These are phyloP conservation scores for Heterochromis multidens DNA, from an alignment of 2,113 vertebrate genomes.

Conservation along the genomic window DNA sequence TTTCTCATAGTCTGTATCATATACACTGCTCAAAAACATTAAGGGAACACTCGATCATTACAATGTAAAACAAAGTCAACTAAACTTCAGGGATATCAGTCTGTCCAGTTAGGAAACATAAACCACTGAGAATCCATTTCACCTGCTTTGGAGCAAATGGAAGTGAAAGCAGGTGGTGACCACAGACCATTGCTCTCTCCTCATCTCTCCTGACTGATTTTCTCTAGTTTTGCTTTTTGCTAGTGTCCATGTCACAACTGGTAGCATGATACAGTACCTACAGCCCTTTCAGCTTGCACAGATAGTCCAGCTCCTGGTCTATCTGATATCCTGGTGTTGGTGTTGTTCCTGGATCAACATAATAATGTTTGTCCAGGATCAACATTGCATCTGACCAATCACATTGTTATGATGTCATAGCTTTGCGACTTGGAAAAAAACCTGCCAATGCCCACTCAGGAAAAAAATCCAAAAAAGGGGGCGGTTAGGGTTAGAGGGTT, in stretches of 20 bases:
- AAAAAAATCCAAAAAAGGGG: too few relatives aligned
- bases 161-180: neutral
- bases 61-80: neutral
- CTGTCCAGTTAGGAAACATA: neutral
- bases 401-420: too few relatives aligned
- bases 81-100: neutral
- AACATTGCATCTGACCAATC: too few relatives aligned
- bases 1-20: neutral
- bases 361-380: too few relatives aligned
- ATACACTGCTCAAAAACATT: neutral
- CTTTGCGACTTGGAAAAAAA: too few relatives aligned
- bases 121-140: neutral
- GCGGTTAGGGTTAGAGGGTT: too few relatives aligned
- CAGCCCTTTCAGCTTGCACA: neutral
- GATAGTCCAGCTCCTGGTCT: too few relatives aligned
- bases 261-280: neutral
- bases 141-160: neutral
- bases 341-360: too few relatives aligned
- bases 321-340: too few relatives aligned
- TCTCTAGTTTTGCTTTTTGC: neutral
- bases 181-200: neutral
- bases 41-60: neutral
- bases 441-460: too few relatives aligned
- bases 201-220: neutral
- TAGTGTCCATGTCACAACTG: neutral